Conservation (phyloP, 1,140 invertebrate species). For the Lepidostoma basale region DNA sequence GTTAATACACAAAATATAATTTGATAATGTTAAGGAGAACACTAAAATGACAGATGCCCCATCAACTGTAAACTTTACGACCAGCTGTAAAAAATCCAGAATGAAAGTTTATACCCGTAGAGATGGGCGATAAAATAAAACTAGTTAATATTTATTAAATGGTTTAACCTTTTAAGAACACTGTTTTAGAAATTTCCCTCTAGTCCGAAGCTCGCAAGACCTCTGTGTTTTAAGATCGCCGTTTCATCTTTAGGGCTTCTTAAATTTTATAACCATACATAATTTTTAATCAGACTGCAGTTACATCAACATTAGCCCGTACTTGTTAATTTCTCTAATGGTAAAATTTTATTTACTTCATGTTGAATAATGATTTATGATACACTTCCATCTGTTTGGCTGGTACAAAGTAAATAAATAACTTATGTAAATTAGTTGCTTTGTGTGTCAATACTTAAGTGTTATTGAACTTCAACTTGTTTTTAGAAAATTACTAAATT, state of each 20-base stretch:
- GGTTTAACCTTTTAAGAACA: constrained; percentile 21
- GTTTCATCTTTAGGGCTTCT: constrained; percentile 6
- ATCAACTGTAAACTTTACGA: constrained; percentile 4
- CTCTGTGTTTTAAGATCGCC: neutral
- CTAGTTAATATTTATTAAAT: constrained; percentile 25
- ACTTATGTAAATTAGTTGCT: too few relatives aligned
- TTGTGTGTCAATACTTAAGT: too few relatives aligned
- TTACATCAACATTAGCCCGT: neutral
- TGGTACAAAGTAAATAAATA: too few relatives aligned
- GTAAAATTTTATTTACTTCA: too few relatives aligned
- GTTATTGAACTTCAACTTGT: too few relatives aligned
- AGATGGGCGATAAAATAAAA: constrained; percentile 9
- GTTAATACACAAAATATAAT: constrained; percentile 15
- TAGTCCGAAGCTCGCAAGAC: neutral
- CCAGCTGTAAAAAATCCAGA: constrained; percentile 4
- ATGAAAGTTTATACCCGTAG: constrained; percentile 3
- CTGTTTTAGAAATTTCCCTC: neutral
- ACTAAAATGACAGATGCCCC: constrained; percentile 14
- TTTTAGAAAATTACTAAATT: too few relatives aligned
- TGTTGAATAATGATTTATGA: too few relatives aligned
- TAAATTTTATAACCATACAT: constrained; percentile 8
- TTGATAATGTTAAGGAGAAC: constrained; percentile 14
- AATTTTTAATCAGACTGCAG: constrained; percentile 9
- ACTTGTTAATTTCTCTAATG: neutral
- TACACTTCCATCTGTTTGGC: too few relatives aligned